Conservation (phyloP, 2,888 invertebrate species). For the Dioctria rufipes region DNA sequence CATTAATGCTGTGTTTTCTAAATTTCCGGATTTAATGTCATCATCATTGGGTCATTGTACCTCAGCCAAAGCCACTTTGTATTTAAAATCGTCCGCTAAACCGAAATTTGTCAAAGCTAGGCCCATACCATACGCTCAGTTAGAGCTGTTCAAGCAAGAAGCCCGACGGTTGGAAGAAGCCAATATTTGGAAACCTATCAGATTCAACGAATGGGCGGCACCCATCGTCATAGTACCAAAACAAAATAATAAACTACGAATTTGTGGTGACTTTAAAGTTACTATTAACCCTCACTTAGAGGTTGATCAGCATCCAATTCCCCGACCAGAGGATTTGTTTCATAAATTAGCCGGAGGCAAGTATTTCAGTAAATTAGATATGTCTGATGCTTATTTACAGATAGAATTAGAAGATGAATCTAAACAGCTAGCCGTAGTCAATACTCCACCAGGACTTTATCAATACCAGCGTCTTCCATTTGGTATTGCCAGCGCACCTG, state of each 20-base stretch:
- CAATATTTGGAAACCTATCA: slow-evolving; percentile 44
- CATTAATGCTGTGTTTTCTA: neutral
- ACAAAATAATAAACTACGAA: slow-evolving; percentile 22
- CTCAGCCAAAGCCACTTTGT: neutral
- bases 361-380: slow-evolving; percentile 30
- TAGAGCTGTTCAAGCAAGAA: slow-evolving; percentile 33
- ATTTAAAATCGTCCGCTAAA: neutral
- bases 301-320: slow-evolving; percentile 4
- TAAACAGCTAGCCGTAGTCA: slow-evolving; percentile 1
- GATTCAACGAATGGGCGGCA: slow-evolving; percentile 45
- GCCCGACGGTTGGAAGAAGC: slow-evolving; percentile 11
- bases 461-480: slow-evolving; percentile 11
- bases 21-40: neutral
- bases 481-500: slow-evolving; percentile 17
- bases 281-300: slow-evolving; percentile 51
- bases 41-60: neutral
- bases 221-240: slow-evolving; percentile 47
- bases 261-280: slow-evolving; percentile 55
- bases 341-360: slow-evolving; percentile 23
- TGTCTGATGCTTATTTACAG: slow-evolving; percentile 9
- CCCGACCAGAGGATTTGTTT: slow-evolving; percentile 43
- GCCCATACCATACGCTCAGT: slow-evolving; percentile 25
- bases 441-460: slow-evolving; percentile 13
- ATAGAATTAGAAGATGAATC: neutral
- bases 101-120: neutral